Evolutionary conservation across 2,888 invertebrate species (phyloP).

Genomic region (Sussaba pulchella): DNA sequence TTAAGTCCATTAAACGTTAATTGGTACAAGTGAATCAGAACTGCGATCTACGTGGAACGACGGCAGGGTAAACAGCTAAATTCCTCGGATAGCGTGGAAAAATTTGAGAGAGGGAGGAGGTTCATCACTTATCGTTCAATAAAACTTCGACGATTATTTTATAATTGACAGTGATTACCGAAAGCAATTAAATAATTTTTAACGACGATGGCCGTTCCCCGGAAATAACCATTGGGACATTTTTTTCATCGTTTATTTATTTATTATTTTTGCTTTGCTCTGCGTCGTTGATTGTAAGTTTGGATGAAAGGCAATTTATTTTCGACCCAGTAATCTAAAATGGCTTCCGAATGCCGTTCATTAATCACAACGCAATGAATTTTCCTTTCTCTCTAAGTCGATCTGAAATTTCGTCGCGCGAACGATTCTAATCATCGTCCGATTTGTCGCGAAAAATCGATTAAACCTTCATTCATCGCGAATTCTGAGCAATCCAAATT

Average conservation of each 20-base stretch:
- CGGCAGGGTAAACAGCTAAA: slow-evolving; percentile 66
- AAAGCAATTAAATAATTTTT: slow-evolving; percentile 26
- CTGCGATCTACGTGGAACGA: slow-evolving; percentile 57
- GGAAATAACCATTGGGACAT: no score
- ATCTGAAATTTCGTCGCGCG: background rate
- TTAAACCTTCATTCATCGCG: slow-evolving; percentile 1
- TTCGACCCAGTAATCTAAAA: background rate
- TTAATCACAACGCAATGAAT: background rate
- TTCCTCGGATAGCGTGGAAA: slow-evolving; percentile 51
- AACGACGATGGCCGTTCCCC: background rate
- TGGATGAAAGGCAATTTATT: no score
- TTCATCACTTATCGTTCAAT: slow-evolving; percentile 18
- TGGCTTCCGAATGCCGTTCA: background rate
- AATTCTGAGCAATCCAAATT: slow-evolving; percentile 18
- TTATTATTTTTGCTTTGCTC: no score
- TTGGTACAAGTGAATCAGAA: slow-evolving; percentile 67
- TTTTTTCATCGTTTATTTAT: no score
- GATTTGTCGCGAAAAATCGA: slow-evolving; percentile 2
- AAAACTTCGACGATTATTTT: slow-evolving; percentile 54
- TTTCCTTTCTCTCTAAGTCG: background rate
- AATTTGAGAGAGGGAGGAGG: no score
- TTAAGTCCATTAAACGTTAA: slow-evolving; percentile 68
- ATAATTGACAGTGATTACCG: slow-evolving; percentile 36
- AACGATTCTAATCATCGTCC: background rate
- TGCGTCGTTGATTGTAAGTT: no score